Evolutionary conservation across 2,888 invertebrate genomes (phyloP).

Genomic region (Hymenopus coronatus): DNA sequence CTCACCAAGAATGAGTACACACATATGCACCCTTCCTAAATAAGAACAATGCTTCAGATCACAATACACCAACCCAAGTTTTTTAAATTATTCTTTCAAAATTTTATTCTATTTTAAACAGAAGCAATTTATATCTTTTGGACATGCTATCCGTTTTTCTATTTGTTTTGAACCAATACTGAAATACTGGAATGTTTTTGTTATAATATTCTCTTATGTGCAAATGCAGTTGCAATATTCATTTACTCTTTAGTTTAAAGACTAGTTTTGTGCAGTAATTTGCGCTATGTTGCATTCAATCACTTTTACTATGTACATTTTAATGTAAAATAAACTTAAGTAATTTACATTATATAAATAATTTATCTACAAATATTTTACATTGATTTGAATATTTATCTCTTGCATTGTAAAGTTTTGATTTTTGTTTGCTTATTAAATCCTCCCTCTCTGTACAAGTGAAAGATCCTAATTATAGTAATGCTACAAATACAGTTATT

Average conservation of each 20-base stretch:
- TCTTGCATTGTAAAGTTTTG: not conserved
- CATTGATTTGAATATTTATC: not conserved
- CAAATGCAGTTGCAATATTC: not conserved
- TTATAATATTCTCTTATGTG: not conserved
- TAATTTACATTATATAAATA: not conserved
- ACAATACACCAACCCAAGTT: too few relatives aligned
- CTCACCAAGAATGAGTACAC: too few relatives aligned
- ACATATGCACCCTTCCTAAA: too few relatives aligned
- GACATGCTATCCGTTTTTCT: not conserved
- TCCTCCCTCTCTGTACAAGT: not conserved
- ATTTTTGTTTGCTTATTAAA: not conserved
- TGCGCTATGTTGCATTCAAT: not conserved
- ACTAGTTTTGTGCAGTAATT: not conserved
- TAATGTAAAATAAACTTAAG: not conserved
- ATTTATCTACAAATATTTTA: not conserved
- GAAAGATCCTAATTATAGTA: not conserved
- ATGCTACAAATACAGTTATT: not conserved
- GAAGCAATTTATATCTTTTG: not conserved
- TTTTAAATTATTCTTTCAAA: too few relatives aligned
- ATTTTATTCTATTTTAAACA: too few relatives aligned
- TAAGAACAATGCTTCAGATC: too few relatives aligned
- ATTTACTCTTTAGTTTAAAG: not conserved
- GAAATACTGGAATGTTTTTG: not conserved
- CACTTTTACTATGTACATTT: not conserved
- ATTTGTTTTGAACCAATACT: not conserved